phyloP scores from a whole-genome alignment of 2,797 vertebrate species.

The Crax fasciolata region DNA sequence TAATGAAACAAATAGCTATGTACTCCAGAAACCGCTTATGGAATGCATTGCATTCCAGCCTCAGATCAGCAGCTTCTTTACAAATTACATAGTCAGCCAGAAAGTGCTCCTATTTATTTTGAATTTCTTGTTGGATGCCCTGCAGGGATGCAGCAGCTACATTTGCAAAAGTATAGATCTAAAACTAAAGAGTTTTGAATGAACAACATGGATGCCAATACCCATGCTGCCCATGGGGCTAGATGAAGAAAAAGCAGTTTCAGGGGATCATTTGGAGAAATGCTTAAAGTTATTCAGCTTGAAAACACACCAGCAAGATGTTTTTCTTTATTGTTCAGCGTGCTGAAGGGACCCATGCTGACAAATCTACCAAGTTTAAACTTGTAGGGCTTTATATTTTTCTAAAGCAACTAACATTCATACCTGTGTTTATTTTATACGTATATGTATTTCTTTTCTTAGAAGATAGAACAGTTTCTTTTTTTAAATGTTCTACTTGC shows the following conservation, averaged over 20 bases:
- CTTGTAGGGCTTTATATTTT: not conserved
- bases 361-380: not conserved
- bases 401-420: not conserved
- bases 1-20: not conserved
- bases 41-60: not conserved
- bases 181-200: not conserved
- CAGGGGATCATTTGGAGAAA: not conserved
- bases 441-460: accelerated
- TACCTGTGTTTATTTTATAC: not conserved
- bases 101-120: not conserved
- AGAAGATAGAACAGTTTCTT: not conserved
- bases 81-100: not conserved
- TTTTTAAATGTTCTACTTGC: not conserved
- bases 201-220: not conserved
- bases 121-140: not conserved
- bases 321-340: not conserved
- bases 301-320: not conserved
- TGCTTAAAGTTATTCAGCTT: not conserved
- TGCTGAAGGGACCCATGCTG: not conserved
- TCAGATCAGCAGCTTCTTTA: not conserved
- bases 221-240: not conserved
- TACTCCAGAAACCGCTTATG: not conserved
- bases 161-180: not conserved
- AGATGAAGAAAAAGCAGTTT: not conserved
- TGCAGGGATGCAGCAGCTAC: not conserved